Conservation (phyloP, 2,888 invertebrate species). For the Drosophila anomelani region DNA sequence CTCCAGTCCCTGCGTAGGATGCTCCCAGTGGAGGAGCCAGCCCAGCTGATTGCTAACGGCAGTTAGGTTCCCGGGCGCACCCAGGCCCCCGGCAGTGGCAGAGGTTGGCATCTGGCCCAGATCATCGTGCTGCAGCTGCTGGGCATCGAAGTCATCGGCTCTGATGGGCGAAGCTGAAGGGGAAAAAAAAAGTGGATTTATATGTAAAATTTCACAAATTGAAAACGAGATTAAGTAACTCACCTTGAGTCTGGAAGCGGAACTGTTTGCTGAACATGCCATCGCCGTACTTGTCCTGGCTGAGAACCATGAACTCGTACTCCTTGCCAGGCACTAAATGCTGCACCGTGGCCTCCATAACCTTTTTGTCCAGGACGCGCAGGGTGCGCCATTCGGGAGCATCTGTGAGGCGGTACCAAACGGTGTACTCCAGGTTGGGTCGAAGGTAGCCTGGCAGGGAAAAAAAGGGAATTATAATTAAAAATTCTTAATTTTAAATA, state of each 20-base stretch:
- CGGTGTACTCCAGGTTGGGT: slow-evolving; percentile 91
- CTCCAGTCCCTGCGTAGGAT: slow-evolving; percentile 87
- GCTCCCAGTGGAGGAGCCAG: slow-evolving; percentile 91
- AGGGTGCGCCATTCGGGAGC: slow-evolving; percentile 94
- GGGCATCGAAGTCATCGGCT: slow-evolving; percentile 60
- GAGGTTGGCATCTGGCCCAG: slow-evolving; percentile 50
- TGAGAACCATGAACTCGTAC: slow-evolving; percentile 96
- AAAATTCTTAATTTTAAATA: neutral
- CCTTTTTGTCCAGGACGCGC: slow-evolving; percentile 89
- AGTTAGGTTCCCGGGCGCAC: slow-evolving; percentile 88
- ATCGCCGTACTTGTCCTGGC: slow-evolving; percentile 94
- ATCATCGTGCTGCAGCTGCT: slow-evolving; percentile 55
- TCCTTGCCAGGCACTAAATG: slow-evolving; percentile 90
- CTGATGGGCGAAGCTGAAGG: slow-evolving; percentile 42
- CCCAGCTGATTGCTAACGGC: slow-evolving; percentile 90
- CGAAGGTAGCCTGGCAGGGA: slow-evolving; percentile 87
- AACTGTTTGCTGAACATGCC: slow-evolving; percentile 95
- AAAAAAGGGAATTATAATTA: no score
- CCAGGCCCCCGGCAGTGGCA: slow-evolving; percentile 54
- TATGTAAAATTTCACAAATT: neutral
- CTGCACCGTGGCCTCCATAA: slow-evolving; percentile 91
- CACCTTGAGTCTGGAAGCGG: slow-evolving; percentile 89
- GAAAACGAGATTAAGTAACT: slow-evolving; percentile 1
- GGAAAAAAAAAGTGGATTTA: neutral
- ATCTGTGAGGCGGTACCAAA: slow-evolving; percentile 93